Conservation (phyloP, 2,888 invertebrate species). For the Trisateles emortualis region DNA sequence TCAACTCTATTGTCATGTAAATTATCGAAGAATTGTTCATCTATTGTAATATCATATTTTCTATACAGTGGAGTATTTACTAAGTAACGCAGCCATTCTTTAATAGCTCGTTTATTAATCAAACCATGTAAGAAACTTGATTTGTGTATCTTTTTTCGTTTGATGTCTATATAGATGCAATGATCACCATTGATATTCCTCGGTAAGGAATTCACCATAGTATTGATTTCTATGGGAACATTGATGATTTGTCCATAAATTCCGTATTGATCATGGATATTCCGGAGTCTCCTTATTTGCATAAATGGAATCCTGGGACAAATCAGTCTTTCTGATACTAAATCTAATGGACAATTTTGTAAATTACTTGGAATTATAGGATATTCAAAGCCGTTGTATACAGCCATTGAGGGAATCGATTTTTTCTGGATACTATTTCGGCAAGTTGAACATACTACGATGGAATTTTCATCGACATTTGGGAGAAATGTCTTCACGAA, state of each 20-base stretch:
- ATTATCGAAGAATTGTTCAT: slow-evolving; percentile 38
- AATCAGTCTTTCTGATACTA: slow-evolving; percentile 43
- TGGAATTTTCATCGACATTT: no score
- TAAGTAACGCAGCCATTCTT: slow-evolving; percentile 45
- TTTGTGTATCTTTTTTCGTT: slow-evolving; percentile 40
- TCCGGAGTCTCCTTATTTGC: slow-evolving; percentile 52
- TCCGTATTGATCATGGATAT: slow-evolving; percentile 44
- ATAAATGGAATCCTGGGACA: slow-evolving; percentile 52
- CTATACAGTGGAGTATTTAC: slow-evolving; percentile 45
- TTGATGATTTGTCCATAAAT: slow-evolving; percentile 54
- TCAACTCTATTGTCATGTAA: slow-evolving; percentile 14
- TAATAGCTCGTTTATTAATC: slow-evolving; percentile 41
- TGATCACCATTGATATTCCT: slow-evolving; percentile 43
- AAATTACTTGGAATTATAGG: slow-evolving; percentile 47
- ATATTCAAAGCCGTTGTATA: slow-evolving; percentile 49
- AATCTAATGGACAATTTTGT: slow-evolving; percentile 41
- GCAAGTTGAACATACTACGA: slow-evolving; percentile 45
- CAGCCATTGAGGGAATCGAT: slow-evolving; percentile 33
- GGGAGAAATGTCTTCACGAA: no score
- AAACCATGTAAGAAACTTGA: slow-evolving; percentile 41
- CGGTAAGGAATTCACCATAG: slow-evolving; percentile 49
- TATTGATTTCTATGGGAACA: slow-evolving; percentile 49
- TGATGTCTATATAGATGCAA: slow-evolving; percentile 42
- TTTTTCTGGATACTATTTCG: slow-evolving; percentile 30
- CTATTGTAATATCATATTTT: slow-evolving; percentile 38